phyloP scores from a whole-genome alignment of 2,113 vertebrate species.

The Tachysurus vachellii region DNA sequence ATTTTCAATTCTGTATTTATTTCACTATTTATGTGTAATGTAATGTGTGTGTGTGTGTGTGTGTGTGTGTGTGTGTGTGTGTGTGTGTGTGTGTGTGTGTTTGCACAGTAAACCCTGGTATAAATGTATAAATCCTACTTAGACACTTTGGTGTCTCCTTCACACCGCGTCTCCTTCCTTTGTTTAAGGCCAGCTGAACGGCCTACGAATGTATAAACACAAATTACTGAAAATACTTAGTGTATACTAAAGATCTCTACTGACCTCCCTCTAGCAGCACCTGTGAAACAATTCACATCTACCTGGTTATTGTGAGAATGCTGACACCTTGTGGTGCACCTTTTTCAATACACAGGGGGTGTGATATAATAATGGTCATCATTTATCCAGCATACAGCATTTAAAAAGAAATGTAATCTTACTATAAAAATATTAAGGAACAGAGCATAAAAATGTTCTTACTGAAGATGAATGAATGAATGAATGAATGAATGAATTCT shows the following conservation, averaged over 20 bases:
- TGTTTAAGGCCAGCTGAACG: constrained; percentile 53
- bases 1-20: background rate
- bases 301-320: background rate
- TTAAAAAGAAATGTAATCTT: background rate
- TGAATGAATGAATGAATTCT: background rate
- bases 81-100: background rate
- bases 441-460: background rate
- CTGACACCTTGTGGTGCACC: constrained; percentile 19
- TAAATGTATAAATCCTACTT: constrained; percentile 63
- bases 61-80: background rate
- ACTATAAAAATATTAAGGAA: background rate
- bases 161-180: constrained; percentile 77
- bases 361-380: background rate
- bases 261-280: constrained; percentile 81
- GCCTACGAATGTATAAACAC: constrained; percentile 54
- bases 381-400: background rate
- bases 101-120: background rate
- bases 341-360: background rate
- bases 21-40: background rate
- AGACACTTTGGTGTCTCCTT: constrained; percentile 70
- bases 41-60: background rate
- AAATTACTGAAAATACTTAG: background rate
- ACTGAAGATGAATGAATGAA: background rate
- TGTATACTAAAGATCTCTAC: background rate
- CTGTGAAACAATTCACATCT: constrained; percentile 63